Percentiles rank a stretch among this genome's conserved stretches.
These are phyloP conservation scores for Anarhynchus alexandrinus DNA, from an alignment of 2,113 vertebrate genomes.

Conservation along the genomic window DNA sequence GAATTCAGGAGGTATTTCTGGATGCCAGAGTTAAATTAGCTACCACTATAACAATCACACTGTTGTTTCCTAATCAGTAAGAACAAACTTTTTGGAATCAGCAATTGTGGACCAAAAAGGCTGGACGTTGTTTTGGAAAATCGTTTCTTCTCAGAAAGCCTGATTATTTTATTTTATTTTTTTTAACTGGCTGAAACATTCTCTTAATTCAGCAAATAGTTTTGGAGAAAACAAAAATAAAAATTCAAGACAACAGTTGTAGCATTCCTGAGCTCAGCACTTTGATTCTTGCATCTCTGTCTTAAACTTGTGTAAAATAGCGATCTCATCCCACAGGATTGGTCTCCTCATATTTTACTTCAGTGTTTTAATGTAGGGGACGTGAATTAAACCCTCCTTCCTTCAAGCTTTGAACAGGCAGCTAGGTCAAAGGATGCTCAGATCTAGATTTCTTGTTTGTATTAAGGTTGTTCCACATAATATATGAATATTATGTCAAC, in stretches of 20 bases:
- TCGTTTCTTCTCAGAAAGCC: not conserved
- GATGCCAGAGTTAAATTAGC: not conserved
- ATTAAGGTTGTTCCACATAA: not conserved
- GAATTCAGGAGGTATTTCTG: not conserved
- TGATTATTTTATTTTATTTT: not conserved
- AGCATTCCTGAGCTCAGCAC: not conserved
- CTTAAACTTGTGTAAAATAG: not conserved
- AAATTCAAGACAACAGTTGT: not conserved
- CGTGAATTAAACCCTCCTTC: not conserved
- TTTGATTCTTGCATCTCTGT: not conserved
- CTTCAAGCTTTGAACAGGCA: not conserved
- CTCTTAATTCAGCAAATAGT: conserved; percentile 35
- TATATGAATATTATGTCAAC: not conserved
- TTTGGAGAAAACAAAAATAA: conserved; percentile 9
- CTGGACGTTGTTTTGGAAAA: not conserved
- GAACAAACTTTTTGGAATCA: not conserved
- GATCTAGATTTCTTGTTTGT: not conserved
- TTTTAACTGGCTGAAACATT: not conserved
- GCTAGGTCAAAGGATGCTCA: not conserved
- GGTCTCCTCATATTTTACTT: not conserved
- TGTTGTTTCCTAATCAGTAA: not conserved
- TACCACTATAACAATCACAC: not conserved
- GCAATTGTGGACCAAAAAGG: not conserved
- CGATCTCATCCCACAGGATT: not conserved
- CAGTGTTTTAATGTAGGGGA: not conserved